Base-by-base conservation (phyloP, 2,888 invertebrate genomes). In the Rugalucina vietnamica region DNA sequence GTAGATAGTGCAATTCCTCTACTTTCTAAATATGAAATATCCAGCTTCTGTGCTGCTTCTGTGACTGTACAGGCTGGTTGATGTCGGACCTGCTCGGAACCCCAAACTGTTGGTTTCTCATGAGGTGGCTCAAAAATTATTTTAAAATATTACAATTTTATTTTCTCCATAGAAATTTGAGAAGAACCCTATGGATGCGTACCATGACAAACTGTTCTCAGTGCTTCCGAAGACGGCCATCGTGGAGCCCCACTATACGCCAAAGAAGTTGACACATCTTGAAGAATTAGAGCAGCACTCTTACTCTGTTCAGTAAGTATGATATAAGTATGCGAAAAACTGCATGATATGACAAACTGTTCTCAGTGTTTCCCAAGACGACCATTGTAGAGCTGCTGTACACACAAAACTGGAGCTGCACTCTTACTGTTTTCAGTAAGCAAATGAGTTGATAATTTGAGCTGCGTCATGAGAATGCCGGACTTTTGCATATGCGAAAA, bases 241-340 rank as follows among this genome's bases (percentile, higher is more conserved):
- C 71, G 86, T 93, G 32, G 90, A 91, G n/a, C 90, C 91, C 5
- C 89, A 88, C 57, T 90, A 90, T 73, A 89, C 87, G 50, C 81
- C 87, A 24, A 89, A 88, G 85, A 91, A 89, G 43, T 86, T 93
- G 77, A 92, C 93, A 8, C 91, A 92, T 71, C 89, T 94, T 29
- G 93, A 94, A 71, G 89, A 94, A 73, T 84, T 94, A 49, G 94
- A 94, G 81, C 87, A 93, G 76, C 93, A 94, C 80, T 89, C 91
- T 4, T 92, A 91, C 86, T 88, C 91, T 79, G 94, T 94, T 37
- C 92, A 92, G 94, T 94, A 86, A 90, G 93, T 90, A 39, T 4
- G 10, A 12, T 14, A 14, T 54, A 21, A 21, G 54, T 54, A 8
- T 8, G 10, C 43, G 43, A 43, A 43, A 43, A 18, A 43, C n/a